Percentiles rank a stretch among this genome's conserved stretches.
Conservation (phyloP, 2,888 invertebrate species). For the Onchidella celtica region DNA sequence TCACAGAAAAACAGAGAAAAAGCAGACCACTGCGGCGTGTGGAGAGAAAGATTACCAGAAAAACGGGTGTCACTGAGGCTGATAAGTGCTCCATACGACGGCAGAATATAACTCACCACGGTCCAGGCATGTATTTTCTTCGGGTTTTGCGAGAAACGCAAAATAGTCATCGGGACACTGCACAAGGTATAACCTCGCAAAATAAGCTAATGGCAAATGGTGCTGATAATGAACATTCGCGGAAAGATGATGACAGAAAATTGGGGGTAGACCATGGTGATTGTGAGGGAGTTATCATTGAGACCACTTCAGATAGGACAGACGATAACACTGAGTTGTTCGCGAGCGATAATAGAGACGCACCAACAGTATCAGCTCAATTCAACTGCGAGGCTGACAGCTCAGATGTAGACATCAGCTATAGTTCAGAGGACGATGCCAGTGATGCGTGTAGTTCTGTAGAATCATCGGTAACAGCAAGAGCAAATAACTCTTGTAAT, state of each 20-base stretch:
- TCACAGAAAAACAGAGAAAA: neutral
- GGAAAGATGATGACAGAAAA: neutral
- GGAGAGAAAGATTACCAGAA: too few species aligned
- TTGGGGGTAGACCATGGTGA: neutral
- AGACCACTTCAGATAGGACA: neutral
- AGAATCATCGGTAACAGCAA: neutral
- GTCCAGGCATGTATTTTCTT: neutral
- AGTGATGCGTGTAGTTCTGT: neutral
- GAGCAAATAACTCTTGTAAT: neutral
- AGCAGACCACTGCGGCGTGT: neutral
- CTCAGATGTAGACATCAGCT: neutral
- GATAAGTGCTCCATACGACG: neutral
- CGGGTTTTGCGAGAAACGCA: conserved; percentile 23
- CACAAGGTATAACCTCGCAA: neutral
- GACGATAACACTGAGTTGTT: neutral
- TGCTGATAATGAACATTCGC: neutral
- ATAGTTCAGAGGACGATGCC: neutral
- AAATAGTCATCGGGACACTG: neutral
- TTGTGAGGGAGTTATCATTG: neutral
- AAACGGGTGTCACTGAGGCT: neutral
- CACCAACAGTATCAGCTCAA: neutral
- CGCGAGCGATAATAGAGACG: neutral
- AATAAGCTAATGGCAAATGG: too few species aligned
- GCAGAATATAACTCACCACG: neutral
- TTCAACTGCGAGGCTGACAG: too few species aligned